Conservation (phyloP, 2,888 invertebrate species). For the Heterodera filipjevi region DNA sequence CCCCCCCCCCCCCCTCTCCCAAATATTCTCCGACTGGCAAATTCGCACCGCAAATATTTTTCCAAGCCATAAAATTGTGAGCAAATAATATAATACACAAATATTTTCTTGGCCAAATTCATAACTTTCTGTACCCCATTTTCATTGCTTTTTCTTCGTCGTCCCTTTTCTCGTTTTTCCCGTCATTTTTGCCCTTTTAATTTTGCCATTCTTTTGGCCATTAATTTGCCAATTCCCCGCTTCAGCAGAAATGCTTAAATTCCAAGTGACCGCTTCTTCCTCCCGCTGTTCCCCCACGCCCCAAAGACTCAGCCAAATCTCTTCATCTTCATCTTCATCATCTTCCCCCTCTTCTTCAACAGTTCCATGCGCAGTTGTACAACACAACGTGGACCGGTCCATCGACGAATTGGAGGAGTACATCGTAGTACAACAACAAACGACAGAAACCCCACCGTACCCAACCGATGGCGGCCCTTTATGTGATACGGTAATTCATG, state of each 20-base stretch:
- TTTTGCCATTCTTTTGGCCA: neutral
- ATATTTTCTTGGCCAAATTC: neutral
- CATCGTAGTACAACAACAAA: neutral
- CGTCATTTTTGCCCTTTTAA: neutral
- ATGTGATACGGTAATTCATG: neutral
- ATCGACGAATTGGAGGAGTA: constrained; percentile 5
- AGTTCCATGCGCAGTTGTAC: neutral
- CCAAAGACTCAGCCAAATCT: neutral
- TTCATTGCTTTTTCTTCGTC: neutral
- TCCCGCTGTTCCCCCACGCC: neutral
- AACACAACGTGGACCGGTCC: neutral
- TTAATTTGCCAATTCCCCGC: neutral
- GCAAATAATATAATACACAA: neutral
- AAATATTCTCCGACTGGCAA: constrained; percentile 2
- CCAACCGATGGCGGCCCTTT: neutral
- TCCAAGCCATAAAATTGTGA: neutral
- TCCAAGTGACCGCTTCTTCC: constrained; percentile 8
- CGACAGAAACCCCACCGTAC: neutral
- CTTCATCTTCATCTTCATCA: neutral
- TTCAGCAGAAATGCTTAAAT: constrained; percentile 3
- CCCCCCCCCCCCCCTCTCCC: neutral
- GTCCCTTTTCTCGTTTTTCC: neutral
- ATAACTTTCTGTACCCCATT: neutral
- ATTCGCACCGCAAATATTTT: neutral
- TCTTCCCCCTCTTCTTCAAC: too few species aligned